phyloP scores from a whole-genome alignment of 2,888 invertebrate genomes.

The Heliconius hortense region DNA sequence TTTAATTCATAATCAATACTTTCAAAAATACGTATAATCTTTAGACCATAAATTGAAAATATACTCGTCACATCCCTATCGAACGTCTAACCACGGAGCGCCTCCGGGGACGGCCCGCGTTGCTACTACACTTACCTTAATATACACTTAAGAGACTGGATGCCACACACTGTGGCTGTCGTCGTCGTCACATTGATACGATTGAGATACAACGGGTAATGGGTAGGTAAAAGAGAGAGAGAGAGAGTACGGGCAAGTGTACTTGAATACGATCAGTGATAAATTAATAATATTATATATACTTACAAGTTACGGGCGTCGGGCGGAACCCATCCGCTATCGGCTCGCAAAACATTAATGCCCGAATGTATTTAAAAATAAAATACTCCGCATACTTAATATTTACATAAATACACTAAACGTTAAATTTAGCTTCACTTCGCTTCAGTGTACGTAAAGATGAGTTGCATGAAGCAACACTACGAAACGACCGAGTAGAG shows the following conservation, averaged over 20 bases:
- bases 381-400: constrained; percentile 9
- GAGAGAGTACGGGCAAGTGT: neutral
- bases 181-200: too few relatives aligned
- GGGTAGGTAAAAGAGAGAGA: too few relatives aligned
- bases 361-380: constrained; percentile 15
- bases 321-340: neutral
- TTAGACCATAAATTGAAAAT: constrained; percentile 13
- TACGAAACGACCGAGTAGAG: too few relatives aligned
- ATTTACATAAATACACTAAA: constrained; percentile 28
- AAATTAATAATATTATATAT: too few relatives aligned
- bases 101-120: neutral
- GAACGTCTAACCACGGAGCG: neutral
- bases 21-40: constrained; percentile 22
- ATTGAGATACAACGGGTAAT: too few relatives aligned
- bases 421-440: constrained; percentile 5
- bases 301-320: neutral
- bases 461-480: neutral
- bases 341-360: neutral
- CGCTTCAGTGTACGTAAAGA: neutral
- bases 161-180: too few relatives aligned
- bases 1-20: constrained; percentile 3
- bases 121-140: neutral
- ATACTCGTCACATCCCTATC: neutral
- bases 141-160: too few relatives aligned
- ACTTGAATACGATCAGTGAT: neutral